Evolutionary conservation across 2,797 vertebrate species (phyloP).

Genomic region (Macrochelys suwanniensis): DNA sequence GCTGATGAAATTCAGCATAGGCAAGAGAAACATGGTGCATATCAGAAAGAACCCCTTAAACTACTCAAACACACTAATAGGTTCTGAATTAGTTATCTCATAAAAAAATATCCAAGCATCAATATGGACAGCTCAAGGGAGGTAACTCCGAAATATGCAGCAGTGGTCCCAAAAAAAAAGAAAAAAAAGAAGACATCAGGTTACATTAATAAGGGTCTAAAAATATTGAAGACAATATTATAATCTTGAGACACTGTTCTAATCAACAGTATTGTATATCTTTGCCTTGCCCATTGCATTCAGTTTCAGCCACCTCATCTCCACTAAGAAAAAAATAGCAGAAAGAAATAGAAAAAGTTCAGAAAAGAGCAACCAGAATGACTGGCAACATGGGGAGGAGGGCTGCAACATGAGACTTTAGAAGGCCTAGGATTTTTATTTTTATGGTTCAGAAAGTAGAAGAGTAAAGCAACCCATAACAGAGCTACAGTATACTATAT

Average conservation of each 20-base stretch:
- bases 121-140: neutral
- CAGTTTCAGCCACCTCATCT: neutral
- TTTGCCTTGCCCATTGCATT: neutral
- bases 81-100: conserved; percentile 1
- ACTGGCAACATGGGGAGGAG: neutral
- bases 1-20: conserved; percentile 15
- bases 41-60: neutral
- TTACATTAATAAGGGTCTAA: neutral
- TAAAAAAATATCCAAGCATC: neutral
- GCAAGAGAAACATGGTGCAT: neutral
- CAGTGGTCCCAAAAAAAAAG: neutral
- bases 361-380: neutral
- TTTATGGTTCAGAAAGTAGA: neutral
- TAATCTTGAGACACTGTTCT: neutral
- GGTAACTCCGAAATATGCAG: neutral
- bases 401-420: conserved; percentile 8
- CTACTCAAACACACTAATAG: neutral
- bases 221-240: neutral
- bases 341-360: neutral
- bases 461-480: neutral
- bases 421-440: neutral
- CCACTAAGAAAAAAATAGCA: neutral
- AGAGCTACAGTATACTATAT: conserved; percentile 4
- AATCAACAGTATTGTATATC: neutral
- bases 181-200: neutral